These are phyloP conservation scores for Cladopsammia gracilis DNA, from an alignment of 64 coral and sea anemone species.

Conservation along the genomic window DNA sequence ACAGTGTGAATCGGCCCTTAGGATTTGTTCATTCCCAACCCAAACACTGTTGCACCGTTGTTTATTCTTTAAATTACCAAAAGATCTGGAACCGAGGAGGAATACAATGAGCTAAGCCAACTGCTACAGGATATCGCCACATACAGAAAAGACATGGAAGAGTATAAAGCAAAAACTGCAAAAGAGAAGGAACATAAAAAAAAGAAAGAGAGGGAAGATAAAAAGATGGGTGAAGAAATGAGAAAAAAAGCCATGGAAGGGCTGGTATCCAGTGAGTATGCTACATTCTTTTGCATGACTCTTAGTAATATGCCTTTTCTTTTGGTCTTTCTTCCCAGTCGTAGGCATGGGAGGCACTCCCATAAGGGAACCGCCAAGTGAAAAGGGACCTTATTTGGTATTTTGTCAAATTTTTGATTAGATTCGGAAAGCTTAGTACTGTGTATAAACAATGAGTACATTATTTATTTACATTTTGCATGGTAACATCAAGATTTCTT, in stretches of 20 bases:
- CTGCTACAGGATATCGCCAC: constrained; percentile 2
- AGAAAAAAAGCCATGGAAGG: neutral
- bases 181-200: constrained; percentile 12
- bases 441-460: too few species aligned
- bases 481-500: too few species aligned
- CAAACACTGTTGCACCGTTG: neutral
- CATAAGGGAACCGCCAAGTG: too few species aligned
- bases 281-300: constrained; percentile 5
- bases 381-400: too few species aligned
- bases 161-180: neutral
- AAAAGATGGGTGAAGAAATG: constrained; percentile 16
- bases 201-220: constrained; percentile 25
- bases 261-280: neutral
- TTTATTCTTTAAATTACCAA: neutral
- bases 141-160: constrained; percentile 13
- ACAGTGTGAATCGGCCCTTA: too few species aligned
- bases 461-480: too few species aligned
- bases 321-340: too few species aligned
- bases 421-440: too few species aligned
- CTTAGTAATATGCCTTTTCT: constrained; percentile 1
- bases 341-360: too few species aligned
- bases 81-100: too few species aligned
- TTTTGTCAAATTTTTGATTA: too few species aligned
- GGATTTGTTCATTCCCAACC: constrained; percentile 13
- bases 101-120: neutral